phyloP scores from a whole-genome alignment of 2,113 vertebrate species.

The Phalacrocorax pelagicus region DNA sequence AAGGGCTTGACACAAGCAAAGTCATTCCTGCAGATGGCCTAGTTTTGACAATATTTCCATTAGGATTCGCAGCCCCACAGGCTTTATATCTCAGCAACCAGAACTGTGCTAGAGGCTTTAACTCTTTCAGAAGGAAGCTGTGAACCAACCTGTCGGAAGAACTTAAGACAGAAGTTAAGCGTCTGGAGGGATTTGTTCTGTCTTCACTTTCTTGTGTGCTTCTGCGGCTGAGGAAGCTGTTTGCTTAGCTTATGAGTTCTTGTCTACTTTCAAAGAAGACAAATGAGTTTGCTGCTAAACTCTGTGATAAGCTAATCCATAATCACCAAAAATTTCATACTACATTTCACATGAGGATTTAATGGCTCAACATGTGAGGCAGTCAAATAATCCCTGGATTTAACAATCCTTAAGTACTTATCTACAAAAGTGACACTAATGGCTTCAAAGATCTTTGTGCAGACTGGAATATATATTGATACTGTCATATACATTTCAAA shows the following conservation, averaged over 20 bases:
- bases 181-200: not conserved
- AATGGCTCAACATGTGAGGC: not conserved
- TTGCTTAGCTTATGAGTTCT: not conserved
- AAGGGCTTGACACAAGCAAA: not conserved
- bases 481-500: not conserved
- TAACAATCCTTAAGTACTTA: conserved; percentile 8
- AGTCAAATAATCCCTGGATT: not conserved
- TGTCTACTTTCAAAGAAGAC: not conserved
- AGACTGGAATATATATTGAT: not conserved
- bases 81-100: not conserved
- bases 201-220: not conserved
- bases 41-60: not conserved
- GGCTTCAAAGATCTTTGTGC: not conserved
- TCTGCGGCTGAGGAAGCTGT: not conserved
- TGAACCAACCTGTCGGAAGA: not conserved
- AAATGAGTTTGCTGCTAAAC: not conserved
- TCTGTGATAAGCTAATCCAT: not conserved
- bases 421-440: not conserved
- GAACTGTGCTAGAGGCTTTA: not conserved
- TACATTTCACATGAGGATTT: not conserved
- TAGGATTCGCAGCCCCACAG: not conserved
- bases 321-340: not conserved
- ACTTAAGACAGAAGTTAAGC: not conserved
- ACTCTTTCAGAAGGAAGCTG: not conserved
- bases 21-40: not conserved